Conservation (phyloP, 2,888 invertebrate species). For the Noctua janthina region DNA sequence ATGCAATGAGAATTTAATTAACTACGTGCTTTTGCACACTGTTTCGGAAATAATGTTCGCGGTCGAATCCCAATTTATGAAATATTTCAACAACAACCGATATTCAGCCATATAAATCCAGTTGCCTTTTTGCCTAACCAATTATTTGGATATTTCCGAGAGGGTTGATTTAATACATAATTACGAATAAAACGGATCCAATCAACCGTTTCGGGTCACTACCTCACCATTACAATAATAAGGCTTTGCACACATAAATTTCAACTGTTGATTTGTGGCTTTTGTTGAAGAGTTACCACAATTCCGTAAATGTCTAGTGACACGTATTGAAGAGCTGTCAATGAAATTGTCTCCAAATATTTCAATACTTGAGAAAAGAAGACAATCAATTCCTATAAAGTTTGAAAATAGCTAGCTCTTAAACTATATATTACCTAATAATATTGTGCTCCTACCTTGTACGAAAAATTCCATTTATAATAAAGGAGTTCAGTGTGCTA, state of each 20-base stretch:
- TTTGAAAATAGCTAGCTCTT: neutral
- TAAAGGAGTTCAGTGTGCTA: neutral
- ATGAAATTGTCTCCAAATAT: conserved; percentile 1
- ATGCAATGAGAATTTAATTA: conserved; percentile 29
- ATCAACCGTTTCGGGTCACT: conserved; percentile 21
- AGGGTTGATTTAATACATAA: conserved; percentile 19
- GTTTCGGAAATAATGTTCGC: conserved; percentile 25
- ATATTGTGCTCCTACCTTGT: neutral
- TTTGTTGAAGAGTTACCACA: neutral
- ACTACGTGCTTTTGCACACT: conserved; percentile 26
- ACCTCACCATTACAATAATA: conserved; percentile 9
- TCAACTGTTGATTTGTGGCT: neutral
- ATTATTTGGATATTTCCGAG: conserved; percentile 29
- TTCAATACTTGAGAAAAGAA: neutral
- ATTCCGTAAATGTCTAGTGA: neutral
- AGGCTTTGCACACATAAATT: neutral
- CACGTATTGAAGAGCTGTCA: neutral
- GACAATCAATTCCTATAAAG: neutral
- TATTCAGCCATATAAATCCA: conserved; percentile 19
- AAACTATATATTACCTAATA: neutral
- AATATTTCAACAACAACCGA: conserved; percentile 15
- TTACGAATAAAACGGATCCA: conserved; percentile 39
- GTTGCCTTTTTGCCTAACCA: conserved; percentile 24
- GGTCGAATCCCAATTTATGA: conserved; percentile 12
- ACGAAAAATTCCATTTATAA: neutral